Conservation (phyloP, 2,113 vertebrate species). For the Urocolius indicus region DNA sequence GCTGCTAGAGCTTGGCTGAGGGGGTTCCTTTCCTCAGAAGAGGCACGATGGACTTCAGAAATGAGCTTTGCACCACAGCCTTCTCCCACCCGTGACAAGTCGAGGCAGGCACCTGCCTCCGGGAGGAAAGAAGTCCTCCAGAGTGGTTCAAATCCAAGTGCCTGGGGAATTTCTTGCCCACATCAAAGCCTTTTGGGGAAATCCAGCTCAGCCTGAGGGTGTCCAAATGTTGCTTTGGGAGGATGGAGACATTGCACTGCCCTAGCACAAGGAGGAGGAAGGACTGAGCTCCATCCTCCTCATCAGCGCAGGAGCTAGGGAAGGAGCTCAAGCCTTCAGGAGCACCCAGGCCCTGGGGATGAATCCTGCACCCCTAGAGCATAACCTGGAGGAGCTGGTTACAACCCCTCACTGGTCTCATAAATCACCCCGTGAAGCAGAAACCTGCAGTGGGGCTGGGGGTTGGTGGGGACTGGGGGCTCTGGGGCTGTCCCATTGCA, state of each 20-base stretch:
- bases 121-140: background rate
- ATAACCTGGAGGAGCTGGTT: background rate
- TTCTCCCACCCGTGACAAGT: background rate
- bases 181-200: accelerated
- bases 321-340: background rate
- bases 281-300: background rate
- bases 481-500: accelerated
- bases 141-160: background rate
- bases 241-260: background rate
- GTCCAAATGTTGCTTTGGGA: accelerated
- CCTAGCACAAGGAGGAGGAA: background rate
- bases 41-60: accelerated
- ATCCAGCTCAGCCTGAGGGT: background rate
- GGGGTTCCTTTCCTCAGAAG: background rate
- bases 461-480: background rate
- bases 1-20: background rate
- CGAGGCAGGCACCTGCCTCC: background rate
- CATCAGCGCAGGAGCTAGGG: background rate
- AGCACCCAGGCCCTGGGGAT: background rate
- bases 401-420: accelerated
- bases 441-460: background rate
- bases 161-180: background rate
- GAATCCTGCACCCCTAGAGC: background rate
- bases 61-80: background rate
- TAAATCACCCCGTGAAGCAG: background rate